Conservation (phyloP, 2,888 invertebrate species). For the Agonum fuliginosum region DNA sequence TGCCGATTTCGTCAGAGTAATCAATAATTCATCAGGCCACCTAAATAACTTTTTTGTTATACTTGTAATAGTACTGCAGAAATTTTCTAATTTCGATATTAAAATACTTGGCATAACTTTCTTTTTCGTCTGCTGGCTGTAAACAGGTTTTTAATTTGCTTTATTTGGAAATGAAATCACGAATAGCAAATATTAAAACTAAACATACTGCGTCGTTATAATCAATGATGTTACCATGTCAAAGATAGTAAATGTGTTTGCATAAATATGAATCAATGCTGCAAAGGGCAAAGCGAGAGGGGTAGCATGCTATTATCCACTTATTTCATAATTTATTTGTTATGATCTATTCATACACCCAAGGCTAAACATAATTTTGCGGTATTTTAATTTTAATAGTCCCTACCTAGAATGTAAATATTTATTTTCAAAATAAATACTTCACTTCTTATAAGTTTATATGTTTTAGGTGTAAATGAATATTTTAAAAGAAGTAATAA, state of each 20-base stretch:
- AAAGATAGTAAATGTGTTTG: constrained; percentile 10
- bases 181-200: constrained; percentile 19
- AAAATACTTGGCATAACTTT: constrained; percentile 46
- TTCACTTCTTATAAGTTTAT: background rate
- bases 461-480: too few relatives aligned
- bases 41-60: constrained; percentile 33
- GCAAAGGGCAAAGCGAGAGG: background rate
- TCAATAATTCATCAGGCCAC: constrained; percentile 29
- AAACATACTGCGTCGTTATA: constrained; percentile 8
- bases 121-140: constrained; percentile 38
- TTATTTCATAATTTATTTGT: constrained; percentile 12
- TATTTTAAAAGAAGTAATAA: too few relatives aligned
- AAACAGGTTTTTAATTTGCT: constrained; percentile 51
- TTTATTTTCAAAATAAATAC: background rate
- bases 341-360: background rate
- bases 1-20: constrained; percentile 19
- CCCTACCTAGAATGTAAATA: background rate
- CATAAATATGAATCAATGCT: constrained; percentile 5
- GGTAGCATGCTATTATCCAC: constrained; percentile 9
- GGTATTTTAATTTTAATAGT: background rate
- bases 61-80: constrained; percentile 13
- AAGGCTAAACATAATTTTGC: background rate
- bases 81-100: constrained; percentile 46
- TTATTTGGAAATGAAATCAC: constrained; percentile 48
- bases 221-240: constrained; percentile 45